These are phyloP conservation scores for Bemisia tabaci DNA, from an alignment of 1,140 invertebrate species.

Conservation along the genomic window DNA sequence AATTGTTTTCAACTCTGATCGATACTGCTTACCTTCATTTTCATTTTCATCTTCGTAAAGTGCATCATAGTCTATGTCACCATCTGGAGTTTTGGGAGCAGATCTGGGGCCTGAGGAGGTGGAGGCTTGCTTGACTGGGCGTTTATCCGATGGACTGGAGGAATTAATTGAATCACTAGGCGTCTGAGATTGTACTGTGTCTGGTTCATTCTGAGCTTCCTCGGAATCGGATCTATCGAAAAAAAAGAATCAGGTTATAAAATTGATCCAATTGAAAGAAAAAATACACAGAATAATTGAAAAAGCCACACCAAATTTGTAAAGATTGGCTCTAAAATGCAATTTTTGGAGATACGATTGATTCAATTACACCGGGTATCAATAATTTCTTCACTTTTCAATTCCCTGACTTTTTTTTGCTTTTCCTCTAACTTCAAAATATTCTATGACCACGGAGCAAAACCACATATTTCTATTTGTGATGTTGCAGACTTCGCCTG, in stretches of 20 bases:
- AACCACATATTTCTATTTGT: too few relatives aligned
- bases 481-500: too few relatives aligned
- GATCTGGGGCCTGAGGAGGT: slow-evolving; percentile 3
- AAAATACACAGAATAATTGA: not conserved
- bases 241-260: not conserved
- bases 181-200: not conserved
- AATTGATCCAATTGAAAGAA: not conserved
- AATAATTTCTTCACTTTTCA: too few relatives aligned
- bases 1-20: too few relatives aligned
- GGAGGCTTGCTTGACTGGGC: slow-evolving; percentile 2
- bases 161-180: not conserved
- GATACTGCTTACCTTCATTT: slow-evolving; percentile 24
- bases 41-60: slow-evolving; percentile 24
- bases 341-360: too few relatives aligned
- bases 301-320: not conserved
- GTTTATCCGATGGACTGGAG: not conserved
- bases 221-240: not conserved
- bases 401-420: too few relatives aligned
- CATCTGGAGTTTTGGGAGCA: slow-evolving; percentile 19
- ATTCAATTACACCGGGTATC: too few relatives aligned
- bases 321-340: too few relatives aligned
- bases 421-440: too few relatives aligned
- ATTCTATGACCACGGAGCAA: too few relatives aligned
- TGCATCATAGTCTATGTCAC: slow-evolving; percentile 22
- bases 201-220: not conserved